Percentiles rank a stretch among this genome's conserved stretches.
Evolutionary conservation across 2,888 invertebrate genomes (phyloP).

Genomic region (Volucella inanis): DNA sequence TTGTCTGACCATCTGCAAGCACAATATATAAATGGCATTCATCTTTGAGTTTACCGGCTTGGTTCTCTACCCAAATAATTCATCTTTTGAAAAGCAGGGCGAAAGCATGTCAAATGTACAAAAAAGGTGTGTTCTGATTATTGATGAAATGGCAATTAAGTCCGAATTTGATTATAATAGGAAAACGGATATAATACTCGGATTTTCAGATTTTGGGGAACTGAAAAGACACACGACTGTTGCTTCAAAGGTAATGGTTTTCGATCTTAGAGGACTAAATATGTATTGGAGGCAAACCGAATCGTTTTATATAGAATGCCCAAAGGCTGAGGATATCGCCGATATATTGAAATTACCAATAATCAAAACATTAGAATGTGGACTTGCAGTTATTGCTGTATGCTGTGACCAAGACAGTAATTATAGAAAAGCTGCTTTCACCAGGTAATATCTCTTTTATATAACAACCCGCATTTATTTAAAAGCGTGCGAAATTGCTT

Average conservation of each 20-base stretch:
- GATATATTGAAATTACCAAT: not conserved
- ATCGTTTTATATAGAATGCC: not conserved
- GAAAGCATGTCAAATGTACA: slow-evolving; percentile 22
- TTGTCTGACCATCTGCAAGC: slow-evolving; percentile 12
- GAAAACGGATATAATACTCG: slow-evolving; percentile 10
- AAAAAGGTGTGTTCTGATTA: slow-evolving; percentile 21
- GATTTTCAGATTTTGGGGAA: slow-evolving; percentile 24
- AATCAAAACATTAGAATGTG: slow-evolving; percentile 4
- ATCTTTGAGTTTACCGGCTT: slow-evolving; percentile 13
- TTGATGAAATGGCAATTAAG: slow-evolving; percentile 38
- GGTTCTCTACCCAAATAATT: slow-evolving; percentile 15
- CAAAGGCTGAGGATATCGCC: not conserved
- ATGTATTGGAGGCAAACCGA: slow-evolving; percentile 11
- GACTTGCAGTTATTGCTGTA: slow-evolving; percentile 13
- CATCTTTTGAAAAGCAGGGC: not conserved
- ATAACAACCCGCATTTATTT: too few species aligned
- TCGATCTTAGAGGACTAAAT: slow-evolving; percentile 9
- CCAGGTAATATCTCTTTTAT: too few species aligned
- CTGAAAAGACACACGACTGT: not conserved
- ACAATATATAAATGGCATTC: slow-evolving; percentile 23
- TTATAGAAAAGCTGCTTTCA: too few species aligned
- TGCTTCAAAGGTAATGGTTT: slow-evolving; percentile 19
- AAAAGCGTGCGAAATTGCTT: too few species aligned
- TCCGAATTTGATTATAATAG: slow-evolving; percentile 18
- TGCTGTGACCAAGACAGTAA: slow-evolving; percentile 16